Evolutionary conservation across 1,140 invertebrate genomes (phyloP).

Genomic region (Heliconius melpomene): DNA sequence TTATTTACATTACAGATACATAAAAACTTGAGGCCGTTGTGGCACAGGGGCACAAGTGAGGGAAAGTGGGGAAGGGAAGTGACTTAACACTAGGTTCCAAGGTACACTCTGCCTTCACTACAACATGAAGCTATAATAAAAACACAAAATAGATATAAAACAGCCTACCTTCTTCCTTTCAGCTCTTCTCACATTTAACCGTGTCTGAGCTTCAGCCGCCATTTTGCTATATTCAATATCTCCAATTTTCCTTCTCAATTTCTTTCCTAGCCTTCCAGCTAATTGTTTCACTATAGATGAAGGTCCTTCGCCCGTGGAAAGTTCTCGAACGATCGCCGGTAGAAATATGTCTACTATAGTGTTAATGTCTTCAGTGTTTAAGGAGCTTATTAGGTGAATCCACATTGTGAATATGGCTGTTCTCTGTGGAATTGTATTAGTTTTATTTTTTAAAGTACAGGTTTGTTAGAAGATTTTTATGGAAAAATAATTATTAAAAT

Average conservation of each 20-base stretch:
- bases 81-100: too few species aligned
- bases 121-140: too few species aligned
- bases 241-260: constrained; percentile 66
- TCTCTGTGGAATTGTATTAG: constrained; percentile 51
- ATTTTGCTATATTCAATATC: constrained; percentile 70
- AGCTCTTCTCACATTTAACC: constrained; percentile 83
- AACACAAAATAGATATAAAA: not conserved
- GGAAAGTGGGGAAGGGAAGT: too few species aligned
- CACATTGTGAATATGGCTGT: constrained; percentile 70
- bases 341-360: constrained; percentile 59
- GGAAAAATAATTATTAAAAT: too few species aligned
- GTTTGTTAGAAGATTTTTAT: too few species aligned
- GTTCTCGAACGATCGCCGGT: constrained; percentile 67
- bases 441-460: not conserved
- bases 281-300: constrained; percentile 55
- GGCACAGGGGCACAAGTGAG: too few species aligned
- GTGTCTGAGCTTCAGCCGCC: constrained; percentile 80
- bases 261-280: constrained; percentile 62
- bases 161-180: constrained; percentile 83
- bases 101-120: too few species aligned
- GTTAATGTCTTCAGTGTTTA: constrained; percentile 52
- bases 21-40: too few species aligned
- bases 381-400: constrained; percentile 58
- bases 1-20: too few species aligned
- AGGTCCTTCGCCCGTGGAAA: constrained; percentile 64